Evolutionary conservation across 2,888 invertebrate genomes (phyloP).

Genomic region (Mythimna impura): DNA sequence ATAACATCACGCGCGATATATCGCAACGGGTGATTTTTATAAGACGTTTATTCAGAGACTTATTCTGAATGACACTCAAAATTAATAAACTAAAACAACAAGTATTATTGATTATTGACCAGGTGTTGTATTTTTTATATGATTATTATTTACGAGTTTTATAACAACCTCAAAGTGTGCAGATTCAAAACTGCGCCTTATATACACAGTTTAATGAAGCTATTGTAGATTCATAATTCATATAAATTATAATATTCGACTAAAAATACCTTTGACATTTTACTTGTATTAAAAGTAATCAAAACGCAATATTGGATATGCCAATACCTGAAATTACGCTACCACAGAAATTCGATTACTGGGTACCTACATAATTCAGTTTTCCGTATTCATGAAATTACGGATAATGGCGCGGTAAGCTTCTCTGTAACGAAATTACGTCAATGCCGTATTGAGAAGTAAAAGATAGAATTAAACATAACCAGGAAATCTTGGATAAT

Average conservation of each 20-base stretch:
- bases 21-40: no score
- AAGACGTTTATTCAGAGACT: no score
- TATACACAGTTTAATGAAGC: not conserved
- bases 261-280: conserved; percentile 7
- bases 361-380: conserved; percentile 26
- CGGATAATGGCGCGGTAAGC: conserved; percentile 23
- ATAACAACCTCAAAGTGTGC: no score
- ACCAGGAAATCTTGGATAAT: not conserved
- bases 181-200: no score
- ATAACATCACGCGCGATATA: no score
- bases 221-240: not conserved
- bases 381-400: conserved; percentile 36
- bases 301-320: conserved; percentile 30
- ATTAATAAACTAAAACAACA: no score
- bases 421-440: conserved; percentile 10
- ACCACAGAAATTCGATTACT: conserved; percentile 38
- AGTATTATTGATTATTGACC: no score
- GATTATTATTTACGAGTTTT: no score
- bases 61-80: no score
- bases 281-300: conserved; percentile 37
- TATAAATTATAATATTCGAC: conserved; percentile 1
- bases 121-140: no score
- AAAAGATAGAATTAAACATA: not conserved
- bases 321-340: conserved; percentile 44
- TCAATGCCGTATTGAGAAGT: conserved; percentile 2